Percentiles rank a stretch among this genome's conserved stretches.
These are phyloP conservation scores for Hyles lineata DNA, from an alignment of 2,888 invertebrate species.

Conservation along the genomic window DNA sequence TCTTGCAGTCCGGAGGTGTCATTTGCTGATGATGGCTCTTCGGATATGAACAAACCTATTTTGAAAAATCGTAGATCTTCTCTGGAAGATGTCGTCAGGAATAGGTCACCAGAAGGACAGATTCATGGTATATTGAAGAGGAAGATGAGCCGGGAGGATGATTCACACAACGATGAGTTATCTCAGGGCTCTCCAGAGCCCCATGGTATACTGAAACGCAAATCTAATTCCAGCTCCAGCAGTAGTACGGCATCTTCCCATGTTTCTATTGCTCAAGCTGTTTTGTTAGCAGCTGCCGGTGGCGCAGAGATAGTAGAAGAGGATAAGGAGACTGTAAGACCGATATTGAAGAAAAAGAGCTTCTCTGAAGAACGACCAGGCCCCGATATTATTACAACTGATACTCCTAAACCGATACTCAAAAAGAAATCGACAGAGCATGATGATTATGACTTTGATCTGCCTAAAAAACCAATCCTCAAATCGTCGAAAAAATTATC, in stretches of 20 bases:
- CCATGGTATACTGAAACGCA: conserved; percentile 92
- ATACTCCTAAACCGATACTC: conserved; percentile 90
- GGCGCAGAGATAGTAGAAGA: conserved; percentile 84
- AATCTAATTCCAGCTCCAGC: conserved; percentile 89
- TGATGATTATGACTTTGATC: conserved; percentile 89
- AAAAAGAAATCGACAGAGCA: conserved; percentile 94
- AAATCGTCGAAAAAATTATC: conserved; percentile 89
- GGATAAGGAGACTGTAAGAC: conserved; percentile 87
- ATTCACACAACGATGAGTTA: conserved; percentile 86
- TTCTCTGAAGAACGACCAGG: conserved; percentile 88
- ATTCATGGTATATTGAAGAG: conserved; percentile 89
- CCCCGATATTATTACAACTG: conserved; percentile 72
- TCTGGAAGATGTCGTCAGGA: conserved; percentile 88
- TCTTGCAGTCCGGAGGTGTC: conserved; percentile 89
- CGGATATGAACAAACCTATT: conserved; percentile 86
- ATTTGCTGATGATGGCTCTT: conserved; percentile 82
- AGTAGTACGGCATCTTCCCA: conserved; percentile 87
- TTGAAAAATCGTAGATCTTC: conserved; percentile 89
- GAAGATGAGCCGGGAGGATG: conserved; percentile 87
- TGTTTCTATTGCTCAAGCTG: conserved; percentile 88
- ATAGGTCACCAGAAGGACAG: conserved; percentile 87
- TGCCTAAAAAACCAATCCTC: conserved; percentile 90
- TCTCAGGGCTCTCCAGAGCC: conserved; percentile 88
- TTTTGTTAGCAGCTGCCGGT: conserved; percentile 87
- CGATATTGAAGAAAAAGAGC: conserved; percentile 93